Conservation (phyloP, 1,140 invertebrate genomes). For the Berghia stephanieae region DNA sequence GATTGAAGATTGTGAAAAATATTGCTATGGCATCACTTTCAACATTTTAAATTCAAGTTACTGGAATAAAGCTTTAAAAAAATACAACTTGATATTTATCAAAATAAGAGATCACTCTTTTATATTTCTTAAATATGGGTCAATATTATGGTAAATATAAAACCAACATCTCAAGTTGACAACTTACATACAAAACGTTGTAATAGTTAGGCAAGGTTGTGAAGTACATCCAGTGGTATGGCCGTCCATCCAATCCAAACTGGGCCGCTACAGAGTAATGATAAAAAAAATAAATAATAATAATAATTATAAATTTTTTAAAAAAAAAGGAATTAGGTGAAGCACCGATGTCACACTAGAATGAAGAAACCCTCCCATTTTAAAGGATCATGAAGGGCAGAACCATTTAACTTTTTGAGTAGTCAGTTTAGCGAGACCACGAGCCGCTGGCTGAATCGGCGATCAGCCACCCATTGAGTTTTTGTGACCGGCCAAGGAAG, state of each 20-base stretch:
- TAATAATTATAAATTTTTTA: not conserved
- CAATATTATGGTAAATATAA: too few relatives aligned
- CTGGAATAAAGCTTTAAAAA: not conserved
- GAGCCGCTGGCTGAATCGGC: too few relatives aligned
- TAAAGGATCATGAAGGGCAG: not conserved
- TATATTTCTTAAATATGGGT: conserved; percentile 24
- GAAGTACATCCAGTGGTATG: conserved; percentile 89
- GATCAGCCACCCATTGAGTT: too few relatives aligned
- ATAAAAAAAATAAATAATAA: not conserved
- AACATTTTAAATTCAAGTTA: not conserved
- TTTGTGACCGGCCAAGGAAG: too few relatives aligned
- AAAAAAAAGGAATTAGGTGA: not conserved
- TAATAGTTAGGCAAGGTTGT: conserved; percentile 86
- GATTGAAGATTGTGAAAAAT: too few relatives aligned
- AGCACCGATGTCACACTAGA: not conserved
- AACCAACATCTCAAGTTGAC: too few relatives aligned
- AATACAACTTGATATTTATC: not conserved
- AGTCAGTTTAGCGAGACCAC: too few relatives aligned
- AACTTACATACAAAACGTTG: conserved; percentile 81
- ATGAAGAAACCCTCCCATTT: too few relatives aligned
- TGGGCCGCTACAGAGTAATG: conserved; percentile 74
- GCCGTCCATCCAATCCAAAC: conserved; percentile 88
- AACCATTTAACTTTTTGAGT: too few relatives aligned
- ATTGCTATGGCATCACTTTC: not conserved
- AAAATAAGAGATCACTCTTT: not conserved